Base-by-base conservation (phyloP, 2,113 vertebrate genomes). In the Corapipo altera region DNA sequence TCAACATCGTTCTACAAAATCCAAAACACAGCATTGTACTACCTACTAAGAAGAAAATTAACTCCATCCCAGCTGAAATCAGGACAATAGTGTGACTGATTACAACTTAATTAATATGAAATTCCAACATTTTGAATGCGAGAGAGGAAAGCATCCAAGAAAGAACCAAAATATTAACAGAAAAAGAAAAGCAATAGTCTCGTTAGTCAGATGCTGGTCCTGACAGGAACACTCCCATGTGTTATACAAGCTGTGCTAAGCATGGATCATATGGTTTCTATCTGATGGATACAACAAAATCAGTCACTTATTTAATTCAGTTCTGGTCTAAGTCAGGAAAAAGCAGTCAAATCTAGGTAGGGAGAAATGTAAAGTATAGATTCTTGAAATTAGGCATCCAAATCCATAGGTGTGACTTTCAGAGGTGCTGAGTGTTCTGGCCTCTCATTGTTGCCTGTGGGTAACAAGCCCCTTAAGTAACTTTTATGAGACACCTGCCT, bases 201-300 rank as follows among this genome's bases (percentile, higher is more conserved):
- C 0, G 19, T 92, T 94, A 96, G 72, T 94, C 88, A 96, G 90
- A 49, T 89, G 73, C 76, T 95, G 79, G 80, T 93, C 76, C n/a
- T 69, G 90, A 33, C 11, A 87, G 69, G 80, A 94, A 75, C 26
- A 24, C n/a, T 91, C 83, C 92, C 96, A 96, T 95, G 93, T 96
- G 90, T 90, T 87, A 65, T 17, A 67, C 90, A 95, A 95, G 96
- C 95, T 97, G 93, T 87, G 73, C 78, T 88, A 83, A 91, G 43
- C 74, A 52, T 13, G 44, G 92, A 94, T 96, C 95, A 91, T 93
- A 93, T 28, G 35, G 88, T 46, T 67, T 14, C 69, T 83, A 65
- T 93, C 76, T 78, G 69, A 94, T 93, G 61, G 61, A 77, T 91
- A 84, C 61, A 96, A 94, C 61, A 92, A 75, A 80, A 93, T 81